phyloP scores from a whole-genome alignment of 2,797 vertebrate species.

The Trichosurus vulpecula region DNA sequence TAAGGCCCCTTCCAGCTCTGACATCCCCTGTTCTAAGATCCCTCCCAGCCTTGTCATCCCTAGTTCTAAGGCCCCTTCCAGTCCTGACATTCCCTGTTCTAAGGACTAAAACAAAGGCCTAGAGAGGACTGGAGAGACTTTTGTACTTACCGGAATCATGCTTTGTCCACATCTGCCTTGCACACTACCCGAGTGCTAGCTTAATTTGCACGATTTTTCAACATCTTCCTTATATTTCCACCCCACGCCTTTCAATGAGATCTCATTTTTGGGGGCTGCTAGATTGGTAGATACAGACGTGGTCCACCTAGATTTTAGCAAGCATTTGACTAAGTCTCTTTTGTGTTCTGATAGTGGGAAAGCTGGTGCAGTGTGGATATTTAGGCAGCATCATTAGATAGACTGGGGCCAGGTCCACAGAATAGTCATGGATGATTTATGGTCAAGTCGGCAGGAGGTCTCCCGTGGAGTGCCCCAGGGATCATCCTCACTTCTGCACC shows the following conservation, averaged over 20 bases:
- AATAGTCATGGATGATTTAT: not conserved
- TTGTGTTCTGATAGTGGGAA: not conserved
- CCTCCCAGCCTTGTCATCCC: not conserved
- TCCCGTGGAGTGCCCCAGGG: not conserved
- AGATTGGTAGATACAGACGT: not conserved
- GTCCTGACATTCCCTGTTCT: not conserved
- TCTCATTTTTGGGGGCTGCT: not conserved
- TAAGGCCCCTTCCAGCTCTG: not conserved
- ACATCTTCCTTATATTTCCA: not conserved
- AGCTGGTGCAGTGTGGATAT: not conserved
- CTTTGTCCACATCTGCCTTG: not conserved
- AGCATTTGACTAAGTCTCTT: not conserved
- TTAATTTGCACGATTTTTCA: not conserved
- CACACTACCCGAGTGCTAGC: not conserved
- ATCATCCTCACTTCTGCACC: not conserved
- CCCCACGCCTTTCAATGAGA: not conserved
- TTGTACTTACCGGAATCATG: not conserved
- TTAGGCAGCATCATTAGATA: not conserved
- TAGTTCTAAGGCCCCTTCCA: not conserved
- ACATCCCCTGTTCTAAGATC: not conserved
- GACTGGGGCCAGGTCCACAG: not conserved
- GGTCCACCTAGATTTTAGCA: not conserved
- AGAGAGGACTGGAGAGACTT: not conserved
- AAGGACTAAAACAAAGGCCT: not conserved
- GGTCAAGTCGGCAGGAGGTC: not conserved